Conservation (phyloP, 2,888 invertebrate genomes). For the Drosophila meridiana region DNA sequence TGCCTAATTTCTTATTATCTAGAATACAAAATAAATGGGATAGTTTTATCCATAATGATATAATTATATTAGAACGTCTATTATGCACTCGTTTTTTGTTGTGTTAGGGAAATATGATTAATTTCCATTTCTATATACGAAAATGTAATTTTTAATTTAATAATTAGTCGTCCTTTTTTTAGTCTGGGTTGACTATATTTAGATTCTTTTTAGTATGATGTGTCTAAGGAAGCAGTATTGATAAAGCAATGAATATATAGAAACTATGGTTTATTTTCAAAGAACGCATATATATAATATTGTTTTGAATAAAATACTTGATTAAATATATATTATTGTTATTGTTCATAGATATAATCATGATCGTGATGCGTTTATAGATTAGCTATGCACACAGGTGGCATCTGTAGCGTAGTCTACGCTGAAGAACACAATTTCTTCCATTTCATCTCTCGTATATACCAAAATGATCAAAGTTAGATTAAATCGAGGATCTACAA, state of each 20-base stretch:
- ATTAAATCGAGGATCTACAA: slow-evolving; percentile 17
- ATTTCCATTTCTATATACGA: background rate
- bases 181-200: background rate
- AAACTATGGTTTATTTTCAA: slow-evolving; percentile 44
- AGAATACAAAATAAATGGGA: no score
- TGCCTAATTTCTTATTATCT: no score
- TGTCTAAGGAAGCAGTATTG: background rate
- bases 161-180: background rate
- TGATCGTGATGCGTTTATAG: slow-evolving; percentile 34
- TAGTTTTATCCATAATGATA: no score
- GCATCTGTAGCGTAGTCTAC: slow-evolving; percentile 11
- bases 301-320: slow-evolving; percentile 51
- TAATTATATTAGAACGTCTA: no score
- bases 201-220: background rate
- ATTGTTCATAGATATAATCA: slow-evolving; percentile 27
- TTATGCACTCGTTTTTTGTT: no score
- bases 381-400: slow-evolving; percentile 20
- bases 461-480: slow-evolving; percentile 21
- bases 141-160: background rate
- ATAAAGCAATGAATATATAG: slow-evolving; percentile 5
- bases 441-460: slow-evolving; percentile 2
- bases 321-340: slow-evolving; percentile 40
- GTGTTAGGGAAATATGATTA: no score
- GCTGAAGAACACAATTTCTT: slow-evolving; percentile 3
- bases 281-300: slow-evolving; percentile 32